Base-by-base conservation (phyloP, 2,888 invertebrate genomes). In the Cordylochernes scorpioides region DNA sequence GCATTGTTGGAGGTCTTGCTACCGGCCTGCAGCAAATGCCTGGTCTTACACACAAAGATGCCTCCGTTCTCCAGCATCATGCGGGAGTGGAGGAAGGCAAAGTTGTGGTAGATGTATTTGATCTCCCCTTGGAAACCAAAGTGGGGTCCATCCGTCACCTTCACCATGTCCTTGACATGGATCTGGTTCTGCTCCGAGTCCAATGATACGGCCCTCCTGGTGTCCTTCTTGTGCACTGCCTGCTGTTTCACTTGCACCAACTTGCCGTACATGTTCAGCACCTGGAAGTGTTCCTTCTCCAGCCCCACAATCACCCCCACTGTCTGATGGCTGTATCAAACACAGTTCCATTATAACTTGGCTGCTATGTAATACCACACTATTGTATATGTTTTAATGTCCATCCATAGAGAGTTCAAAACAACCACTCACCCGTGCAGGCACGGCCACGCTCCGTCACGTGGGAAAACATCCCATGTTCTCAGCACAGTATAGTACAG, bases 61-160 rank as follows among this genome's bases (percentile, higher is more conserved):
- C 97, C 97, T 30, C 94, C 94, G 53, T 97, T 97, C 48, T 94
- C 91, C 4, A 91, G 65, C 54, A 84, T 78, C 66, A 82, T 77
- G 21, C 84, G 65, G 13, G 88, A 88, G 51, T 84, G 75, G 9
- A 99, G 57, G 52, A 99, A 97, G 1, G 86, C 91, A 53, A 75
- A 84, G 50, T 78, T 86, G 16, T 94, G 62, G 54, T 84, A 99
- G 33, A 99, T 56, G 55, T 97, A 91, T 49, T 82, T 84, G 34
- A 99, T 86, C 59, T 94, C 88, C 2, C 94, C 97, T 43, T 78
- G 74, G 34, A 77, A 67, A 9, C 82, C 82, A 54, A 82, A 75
- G 58, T 91, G 84, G 1, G 86, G 82, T 1, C 94, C 94, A 53
- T 97, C 94, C 43, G 86, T 75, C 5, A 94, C 86, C 54, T 86